A percentile compares a stretch with the other conserved stretches of the same genome.
These are phyloP conservation scores for Petrolisthes cinctipes DNA, from an alignment of 2,888 invertebrate species.

Conservation along the genomic window DNA sequence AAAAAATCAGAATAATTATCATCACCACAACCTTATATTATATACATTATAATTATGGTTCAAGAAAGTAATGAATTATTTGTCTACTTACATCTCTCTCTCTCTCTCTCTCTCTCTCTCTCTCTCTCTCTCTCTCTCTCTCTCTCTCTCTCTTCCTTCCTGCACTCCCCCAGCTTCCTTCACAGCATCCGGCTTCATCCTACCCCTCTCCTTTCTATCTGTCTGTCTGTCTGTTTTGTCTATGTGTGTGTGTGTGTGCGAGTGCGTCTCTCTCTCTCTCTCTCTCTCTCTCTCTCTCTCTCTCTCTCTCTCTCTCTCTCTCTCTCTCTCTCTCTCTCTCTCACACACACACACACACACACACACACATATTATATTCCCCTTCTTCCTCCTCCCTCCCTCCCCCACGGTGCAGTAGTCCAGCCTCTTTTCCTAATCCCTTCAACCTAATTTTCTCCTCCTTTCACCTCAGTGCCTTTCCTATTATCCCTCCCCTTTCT, in stretches of 20 bases:
- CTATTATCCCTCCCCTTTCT: background rate
- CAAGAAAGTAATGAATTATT: background rate
- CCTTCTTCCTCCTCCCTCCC: constrained; percentile 2
- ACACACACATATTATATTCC: background rate
- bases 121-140: background rate
- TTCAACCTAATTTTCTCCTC: background rate
- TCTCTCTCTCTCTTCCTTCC: background rate
- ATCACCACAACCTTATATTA: background rate
- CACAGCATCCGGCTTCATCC: background rate
- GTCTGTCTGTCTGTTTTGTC: background rate
- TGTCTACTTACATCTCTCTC: background rate
- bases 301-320: background rate
- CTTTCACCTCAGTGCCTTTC: background rate
- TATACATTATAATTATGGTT: background rate
- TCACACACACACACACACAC: background rate
- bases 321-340: background rate
- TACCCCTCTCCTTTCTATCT: background rate
- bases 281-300: background rate
- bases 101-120: background rate
- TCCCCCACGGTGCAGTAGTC: background rate
- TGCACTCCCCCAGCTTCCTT: background rate
- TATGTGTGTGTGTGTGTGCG: background rate
- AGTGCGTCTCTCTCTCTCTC: background rate
- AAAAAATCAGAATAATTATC: background rate
- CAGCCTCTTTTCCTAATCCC: background rate